Evolutionary conservation across 2,888 invertebrate species (phyloP).

Genomic region (Prionchulus punctatus): DNA sequence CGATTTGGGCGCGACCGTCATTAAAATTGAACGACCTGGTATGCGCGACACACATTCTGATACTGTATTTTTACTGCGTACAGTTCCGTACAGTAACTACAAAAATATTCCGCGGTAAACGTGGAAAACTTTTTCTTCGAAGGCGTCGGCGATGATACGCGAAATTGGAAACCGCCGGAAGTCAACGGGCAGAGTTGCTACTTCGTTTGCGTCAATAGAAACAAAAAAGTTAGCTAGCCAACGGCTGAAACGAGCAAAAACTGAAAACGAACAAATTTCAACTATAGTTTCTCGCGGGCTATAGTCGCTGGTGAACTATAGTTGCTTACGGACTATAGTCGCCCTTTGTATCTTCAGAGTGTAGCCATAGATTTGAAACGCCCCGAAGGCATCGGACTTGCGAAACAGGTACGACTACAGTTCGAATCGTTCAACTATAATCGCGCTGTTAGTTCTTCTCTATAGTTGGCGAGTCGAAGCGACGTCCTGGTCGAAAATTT

Average conservation of each 20-base stretch:
- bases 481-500: constrained; percentile 87
- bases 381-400: constrained; percentile 42
- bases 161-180: constrained; percentile 79
- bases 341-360: constrained; percentile 39
- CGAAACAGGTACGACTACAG: constrained; percentile 18
- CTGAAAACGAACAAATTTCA: neutral
- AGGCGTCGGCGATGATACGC: constrained; percentile 61
- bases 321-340: neutral
- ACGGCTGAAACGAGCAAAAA: neutral
- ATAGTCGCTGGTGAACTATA: neutral
- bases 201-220: constrained; percentile 72
- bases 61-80: too few species aligned
- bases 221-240: constrained; percentile 50
- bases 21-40: constrained; percentile 72
- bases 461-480: constrained; percentile 52
- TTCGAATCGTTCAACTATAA: too few species aligned
- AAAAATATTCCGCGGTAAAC: neutral
- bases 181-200: constrained; percentile 49
- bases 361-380: constrained; percentile 66
- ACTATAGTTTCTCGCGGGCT: neutral
- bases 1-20: constrained; percentile 77
- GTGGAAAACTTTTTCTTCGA: constrained; percentile 8
- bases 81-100: constrained; percentile 2
- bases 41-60: too few species aligned
- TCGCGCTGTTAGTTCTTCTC: too few species aligned